These are phyloP conservation scores for Chymomyza costata DNA, from an alignment of 1,140 invertebrate genomes.

Conservation along the genomic window DNA sequence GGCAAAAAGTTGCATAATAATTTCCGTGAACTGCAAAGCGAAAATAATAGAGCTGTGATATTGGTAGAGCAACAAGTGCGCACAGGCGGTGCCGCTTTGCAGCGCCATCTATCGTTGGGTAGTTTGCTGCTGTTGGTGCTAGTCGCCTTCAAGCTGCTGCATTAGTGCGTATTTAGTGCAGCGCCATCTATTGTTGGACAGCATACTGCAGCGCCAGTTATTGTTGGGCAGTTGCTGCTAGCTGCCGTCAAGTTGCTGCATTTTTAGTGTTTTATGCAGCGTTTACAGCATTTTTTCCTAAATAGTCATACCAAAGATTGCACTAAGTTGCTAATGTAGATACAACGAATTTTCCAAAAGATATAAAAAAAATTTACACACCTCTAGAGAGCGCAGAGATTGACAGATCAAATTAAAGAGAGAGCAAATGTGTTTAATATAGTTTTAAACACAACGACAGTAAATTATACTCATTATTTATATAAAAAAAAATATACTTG, in stretches of 20 bases:
- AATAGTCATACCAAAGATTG: slow-evolving; percentile 54
- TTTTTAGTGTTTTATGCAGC: slow-evolving; percentile 22
- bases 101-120: slow-evolving; percentile 5
- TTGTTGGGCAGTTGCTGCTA: too few relatives aligned
- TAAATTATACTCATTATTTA: slow-evolving; percentile 63
- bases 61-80: slow-evolving; percentile 33
- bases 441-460: slow-evolving; percentile 26
- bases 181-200: neutral
- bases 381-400: too few relatives aligned
- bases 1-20: slow-evolving; percentile 74
- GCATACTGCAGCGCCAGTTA: neutral
- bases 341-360: slow-evolving; percentile 40
- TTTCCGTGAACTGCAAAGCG: slow-evolving; percentile 74
- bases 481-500: slow-evolving; percentile 23
- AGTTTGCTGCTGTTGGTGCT: slow-evolving; percentile 4
- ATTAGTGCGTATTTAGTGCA: neutral
- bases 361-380: slow-evolving; percentile 6
- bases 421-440: neutral
- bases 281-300: slow-evolving; percentile 6
- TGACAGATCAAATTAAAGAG: neutral
- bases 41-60: slow-evolving; percentile 68
- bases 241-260: slow-evolving; percentile 31
- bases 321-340: slow-evolving; percentile 18
- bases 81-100: slow-evolving; percentile 10
- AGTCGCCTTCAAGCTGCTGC: slow-evolving; percentile 7